phyloP scores from a whole-genome alignment of 2,797 vertebrate species.

The Silurus lanzhouensis region DNA sequence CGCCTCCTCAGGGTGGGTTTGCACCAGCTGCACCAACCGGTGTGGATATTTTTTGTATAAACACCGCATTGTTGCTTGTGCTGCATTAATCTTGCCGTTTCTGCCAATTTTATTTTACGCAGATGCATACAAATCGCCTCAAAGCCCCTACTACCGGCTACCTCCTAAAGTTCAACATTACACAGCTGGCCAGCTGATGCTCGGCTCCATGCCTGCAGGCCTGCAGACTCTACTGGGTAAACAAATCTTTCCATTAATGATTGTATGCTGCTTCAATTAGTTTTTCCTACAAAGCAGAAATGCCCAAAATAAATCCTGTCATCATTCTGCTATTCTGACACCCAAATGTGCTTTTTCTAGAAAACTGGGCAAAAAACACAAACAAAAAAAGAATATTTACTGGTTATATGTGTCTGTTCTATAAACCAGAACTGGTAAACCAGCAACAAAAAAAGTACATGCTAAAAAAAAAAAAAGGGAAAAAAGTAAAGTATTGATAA shows the following conservation, averaged over 20 bases:
- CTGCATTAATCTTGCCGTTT: neutral
- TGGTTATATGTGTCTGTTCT: neutral
- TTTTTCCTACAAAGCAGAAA: neutral
- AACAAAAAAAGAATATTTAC: neutral
- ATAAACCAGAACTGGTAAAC: neutral
- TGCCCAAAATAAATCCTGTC: neutral
- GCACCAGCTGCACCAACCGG: neutral
- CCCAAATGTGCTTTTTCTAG: neutral
- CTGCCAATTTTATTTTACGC: slow-evolving; percentile 38
- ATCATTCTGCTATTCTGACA: neutral
- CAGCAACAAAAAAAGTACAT: neutral
- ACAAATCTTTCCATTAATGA: slow-evolving; percentile 11
- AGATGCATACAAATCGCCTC: slow-evolving; percentile 95
- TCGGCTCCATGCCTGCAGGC: slow-evolving; percentile 87
- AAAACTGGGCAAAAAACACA: neutral
- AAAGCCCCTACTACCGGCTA: slow-evolving; percentile 95
- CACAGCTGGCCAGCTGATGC: slow-evolving; percentile 86
- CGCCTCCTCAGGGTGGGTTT: slow-evolving; percentile 86
- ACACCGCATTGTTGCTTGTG: neutral
- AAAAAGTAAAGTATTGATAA: neutral
- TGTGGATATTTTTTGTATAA: neutral
- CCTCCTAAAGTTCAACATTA: slow-evolving; percentile 97
- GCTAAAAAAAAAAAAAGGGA: neutral
- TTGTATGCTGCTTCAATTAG: neutral
- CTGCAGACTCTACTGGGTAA: slow-evolving; percentile 96